phyloP scores from a whole-genome alignment of 2,113 vertebrate species.

The Mirza zaza region DNA sequence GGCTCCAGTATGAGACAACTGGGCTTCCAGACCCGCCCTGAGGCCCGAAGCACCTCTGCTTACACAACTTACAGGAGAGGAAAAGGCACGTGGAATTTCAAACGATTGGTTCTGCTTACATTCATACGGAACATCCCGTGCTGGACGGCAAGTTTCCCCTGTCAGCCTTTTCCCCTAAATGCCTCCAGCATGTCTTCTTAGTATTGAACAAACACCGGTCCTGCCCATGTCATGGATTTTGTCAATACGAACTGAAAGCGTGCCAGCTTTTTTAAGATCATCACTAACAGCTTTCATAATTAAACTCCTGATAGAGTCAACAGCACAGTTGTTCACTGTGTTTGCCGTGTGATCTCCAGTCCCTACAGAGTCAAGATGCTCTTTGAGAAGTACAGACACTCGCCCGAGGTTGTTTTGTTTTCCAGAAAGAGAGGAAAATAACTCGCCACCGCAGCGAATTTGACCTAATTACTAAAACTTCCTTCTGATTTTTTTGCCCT shows the following conservation, averaged over 20 bases:
- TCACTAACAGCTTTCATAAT: slow-evolving; percentile 60
- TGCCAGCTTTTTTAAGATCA: not conserved
- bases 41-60: not conserved
- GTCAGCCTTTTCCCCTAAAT: slow-evolving; percentile 48
- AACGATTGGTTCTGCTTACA: not conserved
- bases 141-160: not conserved
- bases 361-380: not conserved
- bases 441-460: slow-evolving; percentile 46
- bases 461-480: slow-evolving; percentile 70
- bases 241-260: slow-evolving; percentile 29
- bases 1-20: accelerated
- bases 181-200: slow-evolving; percentile 51
- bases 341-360: slow-evolving; percentile 30
- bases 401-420: slow-evolving; percentile 57
- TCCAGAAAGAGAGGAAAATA: slow-evolving; percentile 35
- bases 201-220: slow-evolving; percentile 37
- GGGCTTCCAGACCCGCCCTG: not conserved
- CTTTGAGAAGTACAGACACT: slow-evolving; percentile 35
- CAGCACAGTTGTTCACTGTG: not conserved
- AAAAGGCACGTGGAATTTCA: not conserved
- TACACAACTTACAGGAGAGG: not conserved
- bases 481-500: slow-evolving; percentile 53
- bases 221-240: slow-evolving; percentile 47
- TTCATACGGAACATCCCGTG: not conserved
- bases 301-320: slow-evolving; percentile 60